phyloP scores from a whole-genome alignment of 2,888 invertebrate species.

The Acleris holmiana region DNA sequence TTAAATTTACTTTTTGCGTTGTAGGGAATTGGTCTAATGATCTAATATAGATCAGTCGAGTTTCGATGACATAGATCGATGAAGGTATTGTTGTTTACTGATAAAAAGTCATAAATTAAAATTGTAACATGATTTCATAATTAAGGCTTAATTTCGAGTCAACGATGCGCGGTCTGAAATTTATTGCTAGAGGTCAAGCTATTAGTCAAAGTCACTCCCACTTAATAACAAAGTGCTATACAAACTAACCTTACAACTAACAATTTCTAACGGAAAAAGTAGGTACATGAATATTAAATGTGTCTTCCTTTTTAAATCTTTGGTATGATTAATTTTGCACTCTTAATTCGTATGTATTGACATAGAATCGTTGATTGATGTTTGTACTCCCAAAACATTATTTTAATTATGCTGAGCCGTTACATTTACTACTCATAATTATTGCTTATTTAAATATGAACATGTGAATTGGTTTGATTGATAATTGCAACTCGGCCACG shows the following conservation, averaged over 20 bases:
- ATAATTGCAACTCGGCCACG: constrained; percentile 35
- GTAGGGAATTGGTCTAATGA: constrained; percentile 28
- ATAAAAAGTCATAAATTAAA: constrained; percentile 4
- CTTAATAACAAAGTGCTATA: constrained; percentile 27
- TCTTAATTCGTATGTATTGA: constrained; percentile 18
- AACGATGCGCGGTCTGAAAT: constrained; percentile 17
- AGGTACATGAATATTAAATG: constrained; percentile 13
- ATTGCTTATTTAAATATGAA: constrained; percentile 38
- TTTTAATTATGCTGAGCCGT: constrained; percentile 23
- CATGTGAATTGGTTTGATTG: constrained; percentile 36
- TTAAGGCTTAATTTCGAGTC: constrained; percentile 48
- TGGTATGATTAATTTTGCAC: constrained; percentile 14
- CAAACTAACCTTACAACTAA: constrained; percentile 12
- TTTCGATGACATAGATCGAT: constrained; percentile 25
- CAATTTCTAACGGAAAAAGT: constrained; percentile 19
- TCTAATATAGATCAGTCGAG: constrained; percentile 32
- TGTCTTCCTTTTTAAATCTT: constrained; percentile 11
- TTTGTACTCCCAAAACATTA: constrained; percentile 6
- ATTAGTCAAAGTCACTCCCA: constrained; percentile 35
- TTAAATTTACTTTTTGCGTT: constrained; percentile 28
- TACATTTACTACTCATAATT: constrained; percentile 31
- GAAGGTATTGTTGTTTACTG: constrained; percentile 17
- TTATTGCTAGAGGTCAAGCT: constrained; percentile 29
- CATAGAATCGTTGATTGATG: constrained; percentile 33
- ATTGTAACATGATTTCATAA: constrained; percentile 12